Evolutionary conservation across 2,113 vertebrate genomes (phyloP).

Genomic region (Myotis yumanensis): DNA sequence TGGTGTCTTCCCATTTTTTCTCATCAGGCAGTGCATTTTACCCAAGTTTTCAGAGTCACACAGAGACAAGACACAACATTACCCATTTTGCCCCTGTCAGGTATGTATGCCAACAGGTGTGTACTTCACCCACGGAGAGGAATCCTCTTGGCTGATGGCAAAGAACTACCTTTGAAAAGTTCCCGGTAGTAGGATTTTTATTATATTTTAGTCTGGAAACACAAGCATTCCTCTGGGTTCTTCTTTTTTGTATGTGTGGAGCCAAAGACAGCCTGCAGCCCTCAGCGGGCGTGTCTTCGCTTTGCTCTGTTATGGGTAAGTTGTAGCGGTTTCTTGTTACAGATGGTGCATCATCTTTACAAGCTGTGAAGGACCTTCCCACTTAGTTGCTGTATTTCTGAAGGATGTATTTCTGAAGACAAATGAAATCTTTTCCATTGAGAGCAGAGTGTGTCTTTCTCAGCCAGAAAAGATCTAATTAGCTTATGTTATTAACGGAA

Average conservation of each 20-base stretch:
- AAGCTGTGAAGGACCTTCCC: not conserved
- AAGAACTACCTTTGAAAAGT: not conserved
- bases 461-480: not conserved
- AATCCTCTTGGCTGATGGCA: not conserved
- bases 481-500: not conserved
- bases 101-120: not conserved
- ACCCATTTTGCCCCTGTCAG: not conserved
- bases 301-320: not conserved
- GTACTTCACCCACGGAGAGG: not conserved
- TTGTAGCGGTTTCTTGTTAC: not conserved
- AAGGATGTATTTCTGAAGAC: constrained; percentile 3
- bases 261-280: not conserved
- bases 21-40: not conserved
- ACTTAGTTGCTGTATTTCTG: too few relatives aligned
- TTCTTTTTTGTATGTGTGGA: not conserved
- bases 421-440: constrained; percentile 24
- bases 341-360: not conserved
- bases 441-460: not conserved
- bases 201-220: not conserved
- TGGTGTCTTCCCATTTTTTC: constrained; percentile 9
- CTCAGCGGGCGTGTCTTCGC: not conserved
- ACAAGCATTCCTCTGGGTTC: not conserved
- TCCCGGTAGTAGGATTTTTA: not conserved
- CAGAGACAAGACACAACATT: not conserved
- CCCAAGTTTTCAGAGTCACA: not conserved